Conservation (phyloP, 2,113 vertebrate genomes). For the Shinisaurus crocodilurus region DNA sequence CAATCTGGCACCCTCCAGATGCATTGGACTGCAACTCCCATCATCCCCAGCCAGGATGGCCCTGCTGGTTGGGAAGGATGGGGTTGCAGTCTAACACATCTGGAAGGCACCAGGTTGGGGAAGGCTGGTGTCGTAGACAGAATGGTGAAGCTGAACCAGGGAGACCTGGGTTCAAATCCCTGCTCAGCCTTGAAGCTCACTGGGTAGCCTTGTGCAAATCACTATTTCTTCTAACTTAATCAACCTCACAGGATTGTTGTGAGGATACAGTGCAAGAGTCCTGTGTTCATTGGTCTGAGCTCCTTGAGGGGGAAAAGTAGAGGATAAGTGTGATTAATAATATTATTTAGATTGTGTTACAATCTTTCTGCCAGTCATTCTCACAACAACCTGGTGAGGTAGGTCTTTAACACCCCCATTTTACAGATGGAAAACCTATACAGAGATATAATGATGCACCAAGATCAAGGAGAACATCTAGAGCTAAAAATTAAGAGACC, state of each 20-base stretch:
- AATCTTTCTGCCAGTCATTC: neutral
- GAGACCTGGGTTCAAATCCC: too few species aligned
- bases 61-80: too few species aligned
- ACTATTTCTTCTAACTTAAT: too few species aligned
- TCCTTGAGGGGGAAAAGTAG: neutral
- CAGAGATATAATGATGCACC: neutral
- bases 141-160: too few species aligned
- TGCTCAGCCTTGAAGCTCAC: too few species aligned
- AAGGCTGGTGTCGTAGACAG: too few species aligned
- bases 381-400: neutral
- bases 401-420: neutral
- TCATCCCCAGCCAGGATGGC: too few species aligned
- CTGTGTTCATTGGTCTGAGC: neutral
- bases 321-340: neutral
- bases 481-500: neutral
- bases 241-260: neutral
- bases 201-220: too few species aligned
- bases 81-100: too few species aligned
- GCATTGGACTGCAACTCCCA: too few species aligned
- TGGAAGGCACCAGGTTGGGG: too few species aligned
- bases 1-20: too few species aligned
- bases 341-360: neutral
- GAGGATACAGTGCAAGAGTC: neutral
- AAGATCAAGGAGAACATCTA: neutral
- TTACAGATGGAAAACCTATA: neutral